Conservation (phyloP, 2,113 vertebrate genomes). For the Dendrocopos noguchii region DNA sequence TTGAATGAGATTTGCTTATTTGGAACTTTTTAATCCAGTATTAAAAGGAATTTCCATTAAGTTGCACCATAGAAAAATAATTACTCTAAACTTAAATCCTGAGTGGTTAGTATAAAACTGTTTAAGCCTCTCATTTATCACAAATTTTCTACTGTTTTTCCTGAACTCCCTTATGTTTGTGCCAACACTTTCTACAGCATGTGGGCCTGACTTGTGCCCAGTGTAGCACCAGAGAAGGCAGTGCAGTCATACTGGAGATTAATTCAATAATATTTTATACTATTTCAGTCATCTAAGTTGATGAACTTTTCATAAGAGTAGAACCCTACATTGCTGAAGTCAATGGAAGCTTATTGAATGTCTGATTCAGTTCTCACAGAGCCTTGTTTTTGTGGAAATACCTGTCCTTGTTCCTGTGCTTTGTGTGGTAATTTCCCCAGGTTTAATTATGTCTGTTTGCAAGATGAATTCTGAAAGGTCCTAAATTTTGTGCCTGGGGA, state of each 20-base stretch:
- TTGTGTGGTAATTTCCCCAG: neutral
- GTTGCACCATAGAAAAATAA: neutral
- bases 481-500: neutral
- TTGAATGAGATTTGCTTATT: neutral
- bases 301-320: neutral
- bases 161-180: neutral
- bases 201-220: neutral
- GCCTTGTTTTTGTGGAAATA: neutral
- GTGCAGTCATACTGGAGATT: neutral
- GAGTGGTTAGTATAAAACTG: neutral
- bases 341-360: neutral
- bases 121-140: constrained; percentile 16
- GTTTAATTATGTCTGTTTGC: neutral
- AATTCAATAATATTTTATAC: neutral
- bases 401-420: neutral
- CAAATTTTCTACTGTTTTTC: neutral
- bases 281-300: neutral
- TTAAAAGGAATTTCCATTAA: constrained; percentile 43
- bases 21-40: constrained; percentile 43
- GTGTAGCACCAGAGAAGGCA: neutral
- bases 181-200: neutral
- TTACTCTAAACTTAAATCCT: neutral
- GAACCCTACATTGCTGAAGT: neutral
- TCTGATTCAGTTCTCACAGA: neutral
- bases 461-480: neutral